Percentiles rank a stretch among this genome's conserved stretches.
phyloP scores from a whole-genome alignment of 1,140 invertebrate genomes.

The Drosophila rufa region DNA sequence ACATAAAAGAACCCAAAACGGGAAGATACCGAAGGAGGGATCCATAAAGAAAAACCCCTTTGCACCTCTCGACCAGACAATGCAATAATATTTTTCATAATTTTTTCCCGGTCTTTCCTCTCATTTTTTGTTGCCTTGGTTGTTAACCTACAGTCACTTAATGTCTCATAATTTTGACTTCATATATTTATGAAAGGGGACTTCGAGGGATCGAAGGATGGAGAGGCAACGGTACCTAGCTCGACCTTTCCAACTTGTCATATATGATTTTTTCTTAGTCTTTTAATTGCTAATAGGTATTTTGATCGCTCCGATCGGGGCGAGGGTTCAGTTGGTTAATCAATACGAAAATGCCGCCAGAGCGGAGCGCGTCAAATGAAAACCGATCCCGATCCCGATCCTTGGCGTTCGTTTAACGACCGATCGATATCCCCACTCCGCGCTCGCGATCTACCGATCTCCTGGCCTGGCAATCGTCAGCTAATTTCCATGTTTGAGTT shows the following conservation, averaged over 20 bases:
- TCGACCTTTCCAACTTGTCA: conserved; percentile 66
- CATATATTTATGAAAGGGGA: conserved; percentile 26
- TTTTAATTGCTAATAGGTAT: conserved; percentile 82
- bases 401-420: conserved; percentile 79
- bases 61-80: conserved; percentile 63
- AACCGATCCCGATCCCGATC: conserved; percentile 68
- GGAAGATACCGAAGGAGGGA: conserved; percentile 26
- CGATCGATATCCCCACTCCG: conserved; percentile 17
- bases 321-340: conserved; percentile 48
- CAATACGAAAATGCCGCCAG: conserved; percentile 60
- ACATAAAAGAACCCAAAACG: conserved; percentile 62
- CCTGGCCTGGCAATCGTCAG: conserved; percentile 53
- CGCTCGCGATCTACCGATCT: conserved; percentile 1
- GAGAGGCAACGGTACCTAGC: conserved; percentile 38
- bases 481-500: conserved; percentile 75
- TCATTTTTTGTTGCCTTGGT: conserved; percentile 20
- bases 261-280: conserved; percentile 41
- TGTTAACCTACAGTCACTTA: conserved; percentile 74
- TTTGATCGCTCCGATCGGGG: conserved; percentile 61
- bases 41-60: conserved; percentile 50
- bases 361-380: conserved; percentile 75
- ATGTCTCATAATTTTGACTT: conserved; percentile 74
- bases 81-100: conserved; percentile 83
- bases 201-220: conserved; percentile 26
- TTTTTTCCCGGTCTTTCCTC: conserved; percentile 51